Evolutionary conservation across 2,113 vertebrate species (phyloP).

Genomic region (Prunella himalayana): DNA sequence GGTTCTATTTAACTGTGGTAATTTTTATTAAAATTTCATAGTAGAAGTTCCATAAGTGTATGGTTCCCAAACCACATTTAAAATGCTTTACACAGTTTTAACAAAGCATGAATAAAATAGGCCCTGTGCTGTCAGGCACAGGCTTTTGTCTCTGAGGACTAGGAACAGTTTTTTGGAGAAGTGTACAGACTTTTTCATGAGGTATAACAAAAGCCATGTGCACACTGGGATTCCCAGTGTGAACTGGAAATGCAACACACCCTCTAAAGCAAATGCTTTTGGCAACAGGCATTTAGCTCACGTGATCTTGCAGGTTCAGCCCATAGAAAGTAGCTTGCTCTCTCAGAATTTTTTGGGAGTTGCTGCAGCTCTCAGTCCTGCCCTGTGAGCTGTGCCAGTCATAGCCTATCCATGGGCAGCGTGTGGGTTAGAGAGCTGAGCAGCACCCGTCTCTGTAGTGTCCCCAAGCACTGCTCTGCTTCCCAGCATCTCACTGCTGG

Average conservation of each 20-base stretch:
- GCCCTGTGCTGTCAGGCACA: background rate
- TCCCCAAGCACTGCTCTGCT: background rate
- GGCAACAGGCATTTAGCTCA: background rate
- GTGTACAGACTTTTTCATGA: background rate
- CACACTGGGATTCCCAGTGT: background rate
- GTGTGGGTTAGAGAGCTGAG: background rate
- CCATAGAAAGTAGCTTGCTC: background rate
- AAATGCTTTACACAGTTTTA: slow-evolving; percentile 15
- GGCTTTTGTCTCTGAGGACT: background rate
- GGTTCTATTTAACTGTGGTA: background rate
- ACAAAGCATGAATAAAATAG: background rate
- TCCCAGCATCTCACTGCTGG: background rate
- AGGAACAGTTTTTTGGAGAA: background rate
- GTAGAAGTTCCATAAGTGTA: background rate
- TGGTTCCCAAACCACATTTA: background rate
- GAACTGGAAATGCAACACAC: background rate
- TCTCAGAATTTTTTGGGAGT: background rate
- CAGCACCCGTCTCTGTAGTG: background rate
- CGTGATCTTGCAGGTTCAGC: background rate
- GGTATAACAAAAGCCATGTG: background rate
- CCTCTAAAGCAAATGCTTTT: background rate
- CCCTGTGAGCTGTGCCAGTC: background rate
- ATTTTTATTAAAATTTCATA: slow-evolving; percentile 13
- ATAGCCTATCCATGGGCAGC: accelerated
- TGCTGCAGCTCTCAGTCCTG: background rate